These are phyloP conservation scores for Apocheima hispidaria DNA, from an alignment of 2,888 invertebrate genomes.

Conservation along the genomic window DNA sequence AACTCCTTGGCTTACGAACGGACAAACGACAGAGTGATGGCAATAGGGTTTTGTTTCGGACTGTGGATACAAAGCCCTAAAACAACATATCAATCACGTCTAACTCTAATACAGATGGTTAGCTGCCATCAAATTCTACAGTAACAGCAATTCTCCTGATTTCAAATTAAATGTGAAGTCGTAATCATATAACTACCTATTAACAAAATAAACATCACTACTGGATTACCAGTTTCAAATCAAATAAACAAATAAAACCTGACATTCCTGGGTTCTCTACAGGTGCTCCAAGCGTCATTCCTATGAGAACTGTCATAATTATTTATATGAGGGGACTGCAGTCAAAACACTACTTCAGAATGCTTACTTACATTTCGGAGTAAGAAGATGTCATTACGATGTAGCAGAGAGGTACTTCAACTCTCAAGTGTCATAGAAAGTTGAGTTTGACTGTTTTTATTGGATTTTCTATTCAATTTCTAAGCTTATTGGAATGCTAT, in stretches of 20 bases:
- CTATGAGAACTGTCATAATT: constrained; percentile 78
- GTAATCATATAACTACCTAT: constrained; percentile 4
- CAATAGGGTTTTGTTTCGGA: no score
- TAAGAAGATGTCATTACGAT: constrained; percentile 43
- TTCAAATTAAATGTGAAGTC: background rate
- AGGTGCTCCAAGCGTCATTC: constrained; percentile 64
- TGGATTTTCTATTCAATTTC: constrained; percentile 11
- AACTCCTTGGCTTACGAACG: no score
- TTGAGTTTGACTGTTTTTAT: constrained; percentile 25
- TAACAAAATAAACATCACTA: constrained; percentile 26
- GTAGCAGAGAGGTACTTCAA: constrained; percentile 32
- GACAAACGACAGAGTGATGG: no score
- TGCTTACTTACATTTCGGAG: no score
- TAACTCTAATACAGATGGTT: no score
- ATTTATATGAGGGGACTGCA: constrained; percentile 64
- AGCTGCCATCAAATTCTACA: background rate
- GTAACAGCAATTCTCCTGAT: background rate
- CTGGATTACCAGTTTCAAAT: constrained; percentile 22
- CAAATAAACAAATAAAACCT: constrained; percentile 34
- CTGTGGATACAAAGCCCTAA: no score
- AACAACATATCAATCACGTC: no score
- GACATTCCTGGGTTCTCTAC: constrained; percentile 49
- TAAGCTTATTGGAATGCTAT: constrained; percentile 10
- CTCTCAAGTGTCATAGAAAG: constrained; percentile 39
- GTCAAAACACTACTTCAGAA: constrained; percentile 46